Conservation (phyloP, 2,113 vertebrate genomes). For the Melanocharis versteri region DNA sequence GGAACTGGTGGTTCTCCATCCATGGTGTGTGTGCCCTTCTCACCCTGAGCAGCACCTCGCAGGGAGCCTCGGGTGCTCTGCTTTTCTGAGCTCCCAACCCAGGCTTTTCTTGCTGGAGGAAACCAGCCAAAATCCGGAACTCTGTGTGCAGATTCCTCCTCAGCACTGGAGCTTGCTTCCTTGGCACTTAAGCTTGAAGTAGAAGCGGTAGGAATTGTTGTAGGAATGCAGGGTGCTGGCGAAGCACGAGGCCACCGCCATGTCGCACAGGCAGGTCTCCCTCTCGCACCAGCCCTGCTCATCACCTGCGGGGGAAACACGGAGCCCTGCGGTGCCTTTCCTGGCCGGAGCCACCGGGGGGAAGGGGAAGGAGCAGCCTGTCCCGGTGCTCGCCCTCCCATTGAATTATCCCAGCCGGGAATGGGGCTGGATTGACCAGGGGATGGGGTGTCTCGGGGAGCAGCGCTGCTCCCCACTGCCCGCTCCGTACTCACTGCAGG, state of each 20-base stretch:
- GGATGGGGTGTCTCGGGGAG: background rate
- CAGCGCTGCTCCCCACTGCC: background rate
- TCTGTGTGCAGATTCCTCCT: background rate
- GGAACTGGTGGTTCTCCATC: background rate
- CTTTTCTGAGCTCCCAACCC: background rate
- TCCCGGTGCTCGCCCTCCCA: fast-evolving
- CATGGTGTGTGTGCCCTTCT: fast-evolving
- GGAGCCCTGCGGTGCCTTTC: background rate
- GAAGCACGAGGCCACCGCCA: constrained; percentile 55
- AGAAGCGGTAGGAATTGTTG: constrained; percentile 54
- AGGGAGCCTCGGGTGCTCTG: background rate
- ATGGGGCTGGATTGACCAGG: background rate
- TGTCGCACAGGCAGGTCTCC: constrained; percentile 60
- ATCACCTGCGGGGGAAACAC: background rate
- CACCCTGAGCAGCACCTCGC: background rate
- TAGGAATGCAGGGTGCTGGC: constrained; percentile 44
- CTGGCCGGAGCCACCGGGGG: fast-evolving
- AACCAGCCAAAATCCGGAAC: background rate
- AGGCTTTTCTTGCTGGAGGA: background rate
- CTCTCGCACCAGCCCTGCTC: constrained; percentile 54
- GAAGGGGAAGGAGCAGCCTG: fast-evolving
- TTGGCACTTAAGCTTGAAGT: constrained; percentile 24
- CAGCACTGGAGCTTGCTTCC: constrained; percentile 29
- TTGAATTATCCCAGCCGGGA: too few relatives aligned
- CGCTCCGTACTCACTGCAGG: constrained; percentile 23